These are phyloP conservation scores for Alviniconcha marisindica DNA, from an alignment of 1,140 invertebrate genomes.

Conservation along the genomic window DNA sequence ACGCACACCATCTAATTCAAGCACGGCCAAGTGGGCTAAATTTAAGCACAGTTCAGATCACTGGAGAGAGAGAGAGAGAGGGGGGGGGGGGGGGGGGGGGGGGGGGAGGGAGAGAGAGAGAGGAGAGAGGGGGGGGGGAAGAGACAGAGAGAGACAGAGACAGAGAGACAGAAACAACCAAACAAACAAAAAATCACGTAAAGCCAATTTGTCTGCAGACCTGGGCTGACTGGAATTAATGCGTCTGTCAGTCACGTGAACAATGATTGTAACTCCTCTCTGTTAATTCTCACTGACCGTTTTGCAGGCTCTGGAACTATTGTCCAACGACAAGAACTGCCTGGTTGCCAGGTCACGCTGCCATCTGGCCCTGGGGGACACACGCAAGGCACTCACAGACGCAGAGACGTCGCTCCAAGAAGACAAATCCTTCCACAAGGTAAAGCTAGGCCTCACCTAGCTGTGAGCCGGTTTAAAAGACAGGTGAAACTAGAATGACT, in stretches of 20 bases:
- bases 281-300: no score
- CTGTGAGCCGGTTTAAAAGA: no score
- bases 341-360: slow-evolving; percentile 93
- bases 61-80: no score
- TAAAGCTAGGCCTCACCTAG: slow-evolving; percentile 38
- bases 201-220: no score
- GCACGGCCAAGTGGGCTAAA: neutral
- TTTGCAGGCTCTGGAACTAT: slow-evolving; percentile 70
- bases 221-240: no score
- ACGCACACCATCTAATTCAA: neutral
- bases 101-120: no score
- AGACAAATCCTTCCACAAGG: slow-evolving; percentile 86
- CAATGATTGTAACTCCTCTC: neutral
- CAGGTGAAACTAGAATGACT: no score
- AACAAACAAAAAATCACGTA: no score
- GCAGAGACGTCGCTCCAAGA: slow-evolving; percentile 87
- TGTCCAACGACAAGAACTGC: slow-evolving; percentile 76
- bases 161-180: no score
- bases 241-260: neutral
- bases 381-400: slow-evolving; percentile 87
- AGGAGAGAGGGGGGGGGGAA: no score
- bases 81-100: no score
- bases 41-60: neutral
- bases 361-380: slow-evolving; percentile 89
- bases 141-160: no score